Conservation (phyloP, 2,888 invertebrate genomes). For the Drosophila setosimentum region DNA sequence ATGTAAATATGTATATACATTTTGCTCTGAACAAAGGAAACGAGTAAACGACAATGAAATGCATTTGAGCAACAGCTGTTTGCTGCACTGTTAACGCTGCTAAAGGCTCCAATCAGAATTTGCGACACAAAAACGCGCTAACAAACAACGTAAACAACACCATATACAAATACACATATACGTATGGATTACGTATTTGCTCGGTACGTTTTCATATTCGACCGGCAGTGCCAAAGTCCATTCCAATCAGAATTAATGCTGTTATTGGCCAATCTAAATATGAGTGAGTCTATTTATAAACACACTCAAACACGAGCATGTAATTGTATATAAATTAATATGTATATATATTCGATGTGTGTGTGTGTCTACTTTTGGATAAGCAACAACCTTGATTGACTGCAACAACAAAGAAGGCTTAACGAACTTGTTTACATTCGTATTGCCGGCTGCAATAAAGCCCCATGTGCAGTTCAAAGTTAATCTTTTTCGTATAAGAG, state of each 20-base stretch:
- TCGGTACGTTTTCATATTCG: background rate
- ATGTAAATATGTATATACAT: background rate
- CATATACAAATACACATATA: background rate
- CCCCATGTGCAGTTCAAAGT: slow-evolving; percentile 3
- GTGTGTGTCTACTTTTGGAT: slow-evolving; percentile 2
- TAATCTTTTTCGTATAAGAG: background rate
- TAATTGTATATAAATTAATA: background rate
- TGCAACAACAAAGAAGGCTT: slow-evolving; percentile 61
- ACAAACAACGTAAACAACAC: slow-evolving; percentile 16
- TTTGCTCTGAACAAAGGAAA: slow-evolving; percentile 35
- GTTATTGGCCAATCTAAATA: slow-evolving; percentile 23
- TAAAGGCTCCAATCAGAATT: slow-evolving; percentile 34
- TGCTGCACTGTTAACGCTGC: slow-evolving; percentile 1
- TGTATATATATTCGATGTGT: slow-evolving; percentile 2
- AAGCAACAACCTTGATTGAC: slow-evolving; percentile 66
- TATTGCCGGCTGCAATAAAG: slow-evolving; percentile 57
- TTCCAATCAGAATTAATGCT: slow-evolving; percentile 21
- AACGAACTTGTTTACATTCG: slow-evolving; percentile 79
- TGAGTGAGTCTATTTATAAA: slow-evolving; percentile 46
- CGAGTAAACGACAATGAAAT: slow-evolving; percentile 20
- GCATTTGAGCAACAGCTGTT: slow-evolving; percentile 54
- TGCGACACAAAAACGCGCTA: background rate
- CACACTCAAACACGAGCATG: slow-evolving; percentile 21
- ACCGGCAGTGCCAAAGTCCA: slow-evolving; percentile 53
- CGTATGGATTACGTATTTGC: background rate